A percentile compares a stretch with the other conserved stretches of the same genome.
These are phyloP conservation scores for Tipula unca DNA, from an alignment of 2,888 invertebrate species.

Conservation along the genomic window DNA sequence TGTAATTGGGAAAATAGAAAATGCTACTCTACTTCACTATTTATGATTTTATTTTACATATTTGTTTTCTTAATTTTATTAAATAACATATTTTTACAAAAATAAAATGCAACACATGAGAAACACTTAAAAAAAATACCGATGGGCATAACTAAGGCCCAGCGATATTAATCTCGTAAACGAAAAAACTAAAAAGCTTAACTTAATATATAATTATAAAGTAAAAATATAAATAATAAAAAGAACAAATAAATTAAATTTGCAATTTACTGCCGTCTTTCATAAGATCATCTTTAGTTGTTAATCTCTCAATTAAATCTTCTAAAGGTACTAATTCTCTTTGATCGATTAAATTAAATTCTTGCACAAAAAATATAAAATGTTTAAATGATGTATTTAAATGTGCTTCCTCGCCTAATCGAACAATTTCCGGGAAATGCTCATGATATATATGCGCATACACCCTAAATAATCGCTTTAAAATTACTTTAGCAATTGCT, in stretches of 20 bases:
- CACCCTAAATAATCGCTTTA: conserved; percentile 95
- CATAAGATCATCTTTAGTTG: conserved; percentile 68
- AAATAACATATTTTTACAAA: background rate
- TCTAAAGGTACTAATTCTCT: conserved; percentile 94
- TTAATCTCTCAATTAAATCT: conserved; percentile 93
- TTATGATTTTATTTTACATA: background rate
- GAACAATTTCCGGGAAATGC: conserved; percentile 96
- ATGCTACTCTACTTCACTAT: background rate
- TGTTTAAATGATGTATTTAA: conserved; percentile 99
- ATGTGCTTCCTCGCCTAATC: conserved; percentile 96
- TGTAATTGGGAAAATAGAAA: no score
- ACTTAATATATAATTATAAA: background rate
- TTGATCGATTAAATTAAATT: conserved; percentile 94
- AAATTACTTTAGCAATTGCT: conserved; percentile 93
- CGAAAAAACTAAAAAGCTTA: background rate
- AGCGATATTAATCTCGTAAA: background rate
- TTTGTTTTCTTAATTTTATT: background rate
- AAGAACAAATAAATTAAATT: background rate
- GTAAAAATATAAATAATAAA: background rate
- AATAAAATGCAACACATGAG: background rate
- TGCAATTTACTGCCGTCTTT: conserved; percentile 15
- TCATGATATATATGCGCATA: conserved; percentile 99
- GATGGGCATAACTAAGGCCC: background rate
- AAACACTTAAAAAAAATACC: background rate
- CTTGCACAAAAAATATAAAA: conserved; percentile 90